Evolutionary conservation across 92 coral and sea anemone species (phyloP), one percentile per base, ranked within the genome.

Genomic region (Parazoanthus darwini): DNA sequence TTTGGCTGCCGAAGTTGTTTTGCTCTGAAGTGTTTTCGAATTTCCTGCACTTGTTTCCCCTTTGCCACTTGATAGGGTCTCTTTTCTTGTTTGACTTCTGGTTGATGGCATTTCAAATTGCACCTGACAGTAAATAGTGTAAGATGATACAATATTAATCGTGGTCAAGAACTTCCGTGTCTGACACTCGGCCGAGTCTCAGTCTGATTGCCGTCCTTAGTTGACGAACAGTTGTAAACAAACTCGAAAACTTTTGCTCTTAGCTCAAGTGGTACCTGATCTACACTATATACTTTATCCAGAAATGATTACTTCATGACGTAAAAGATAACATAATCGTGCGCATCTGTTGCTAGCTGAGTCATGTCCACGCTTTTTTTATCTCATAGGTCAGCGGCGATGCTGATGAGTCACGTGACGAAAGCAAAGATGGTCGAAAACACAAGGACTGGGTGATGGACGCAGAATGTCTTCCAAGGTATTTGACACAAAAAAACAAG

Each of bases 81-180:
- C 46, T 71, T 77, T 87, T 37, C 42, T 79, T 77, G 85, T 39
- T 59, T 87, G 84, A 16, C 89, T 87, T 42, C 89, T 78, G 42
- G 84, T 87, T 38, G 29, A 37, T 18, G 65, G 83, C 89, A 87
- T 87, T 74, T 46, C 18, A 36, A 77, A 87, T 2, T 82, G 72
- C 29, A 37, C 2, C 10, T 11, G n/a, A 7, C 42, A 18, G 9
- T 38, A 42, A 11, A 58, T 15, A 38, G 18, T 15, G 11, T 22
- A 63, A 77, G 18, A 48, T 7, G 20, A 13, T 54, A 54, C 3
- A 54, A 54, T 13, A 54, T 54, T 29, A 29, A 29, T 54, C 59
- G 59, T 54, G 18, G 59, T 11, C 14, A 51, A 51, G 9, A 18
- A 54, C 59, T 11, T 11, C 9, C 18, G 16, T 54, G 59, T 13